Evolutionary conservation across 2,888 invertebrate species (phyloP), one percentile per base, ranked within the genome.

Genomic region (Hirtodrosophila duncani): DNA sequence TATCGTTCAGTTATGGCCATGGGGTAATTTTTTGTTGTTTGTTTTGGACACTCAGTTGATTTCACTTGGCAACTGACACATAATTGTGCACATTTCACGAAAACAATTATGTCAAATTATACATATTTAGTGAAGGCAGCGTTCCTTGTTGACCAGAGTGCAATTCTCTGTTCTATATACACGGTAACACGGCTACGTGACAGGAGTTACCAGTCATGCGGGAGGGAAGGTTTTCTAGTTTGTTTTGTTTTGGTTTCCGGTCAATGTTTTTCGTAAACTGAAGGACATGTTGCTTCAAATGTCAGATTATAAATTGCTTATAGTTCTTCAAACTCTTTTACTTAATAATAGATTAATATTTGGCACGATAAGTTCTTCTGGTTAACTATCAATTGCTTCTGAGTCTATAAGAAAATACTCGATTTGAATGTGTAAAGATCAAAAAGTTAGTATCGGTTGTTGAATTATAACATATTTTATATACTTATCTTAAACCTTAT

Each of bases 101-200:
- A 63, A 67, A 64, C 62, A 69, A 74, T 74, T 77, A 67, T 69
- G 56, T 53, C 52, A 27, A 55, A 75, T 65, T 67, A 65, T 58
- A 67, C 45, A 45, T 56, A 53, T 62, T 52, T 56, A 27, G 29
- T 18, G 38, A n/a, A 20, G 29, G 37, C 23, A 29, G 42, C 38
- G n/a, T 42, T 48, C 13, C 42, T 36, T 41, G 44, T 41, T 45
- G 36, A 30, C 24, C 36, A 36, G n/a, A 31, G 34, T 56, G 31
- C 49, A 51, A 24, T 18, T 34, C 14, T 46, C 29, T n/a, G 8
- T 11, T 9, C 8, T 20, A n/a, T 4, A 31, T 13, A 8, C 8
- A 17, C 9, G 5, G 11, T 10, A 17, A n/a, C n/a, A n/a, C n/a
- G 8, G 13, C 33, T 45, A 62, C 49, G 57, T 71, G 63, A 60